Conservation (phyloP, 2,888 invertebrate genomes). For the Lycophotia porphyrea region DNA sequence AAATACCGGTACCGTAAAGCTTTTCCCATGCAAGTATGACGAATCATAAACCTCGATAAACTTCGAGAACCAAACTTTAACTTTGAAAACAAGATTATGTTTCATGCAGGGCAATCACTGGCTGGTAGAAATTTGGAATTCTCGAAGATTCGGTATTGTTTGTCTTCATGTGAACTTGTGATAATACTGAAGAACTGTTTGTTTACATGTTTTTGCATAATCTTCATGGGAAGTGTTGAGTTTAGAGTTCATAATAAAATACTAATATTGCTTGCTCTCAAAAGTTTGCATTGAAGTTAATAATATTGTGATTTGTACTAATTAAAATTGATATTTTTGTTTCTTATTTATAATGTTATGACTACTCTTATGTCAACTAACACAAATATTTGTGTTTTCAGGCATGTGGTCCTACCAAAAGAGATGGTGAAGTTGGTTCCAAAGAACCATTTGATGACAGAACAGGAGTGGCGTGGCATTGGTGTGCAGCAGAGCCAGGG, state of each 20-base stretch:
- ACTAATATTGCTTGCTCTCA: not conserved
- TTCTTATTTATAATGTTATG: not conserved
- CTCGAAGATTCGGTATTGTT: not conserved
- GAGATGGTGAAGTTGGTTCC: conserved; percentile 97
- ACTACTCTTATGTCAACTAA: not conserved
- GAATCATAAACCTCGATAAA: not conserved
- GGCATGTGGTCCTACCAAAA: conserved; percentile 98
- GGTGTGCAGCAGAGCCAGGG: conserved; percentile 99
- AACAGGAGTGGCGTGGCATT: conserved; percentile 97
- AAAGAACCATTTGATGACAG: conserved; percentile 97
- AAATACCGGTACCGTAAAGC: not conserved
- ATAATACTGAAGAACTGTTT: not conserved
- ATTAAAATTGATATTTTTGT: not conserved
- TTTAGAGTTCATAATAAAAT: not conserved
- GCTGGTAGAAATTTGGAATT: not conserved
- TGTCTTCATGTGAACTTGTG: not conserved
- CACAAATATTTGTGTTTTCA: conserved; percentile 79
- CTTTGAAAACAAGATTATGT: not conserved
- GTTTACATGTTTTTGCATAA: conserved; percentile 1
- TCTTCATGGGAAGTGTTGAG: not conserved
- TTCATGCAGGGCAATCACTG: not conserved
- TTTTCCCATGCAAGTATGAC: not conserved
- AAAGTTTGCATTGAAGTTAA: not conserved
- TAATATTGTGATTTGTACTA: not conserved
- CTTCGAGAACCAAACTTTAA: not conserved